These are phyloP conservation scores for Pseudorasbora parva DNA, from an alignment of 2,113 vertebrate species.

Conservation along the genomic window DNA sequence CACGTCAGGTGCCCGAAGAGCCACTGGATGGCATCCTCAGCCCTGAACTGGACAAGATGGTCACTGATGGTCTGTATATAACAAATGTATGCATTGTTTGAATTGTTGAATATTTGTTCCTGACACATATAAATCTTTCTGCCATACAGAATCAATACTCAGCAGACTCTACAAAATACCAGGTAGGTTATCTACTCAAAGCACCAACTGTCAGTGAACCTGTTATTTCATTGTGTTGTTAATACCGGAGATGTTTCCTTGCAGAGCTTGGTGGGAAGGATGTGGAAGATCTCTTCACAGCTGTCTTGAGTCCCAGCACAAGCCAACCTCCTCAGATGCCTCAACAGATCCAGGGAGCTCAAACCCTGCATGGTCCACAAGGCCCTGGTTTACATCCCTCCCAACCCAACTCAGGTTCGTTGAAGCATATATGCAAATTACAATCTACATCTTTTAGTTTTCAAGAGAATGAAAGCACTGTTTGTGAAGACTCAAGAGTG, in stretches of 20 bases:
- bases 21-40: slow-evolving; percentile 94
- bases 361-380: slow-evolving; percentile 60
- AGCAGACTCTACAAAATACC: slow-evolving; percentile 97
- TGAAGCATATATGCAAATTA: background rate
- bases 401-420: slow-evolving; percentile 82
- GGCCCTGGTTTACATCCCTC: slow-evolving; percentile 79
- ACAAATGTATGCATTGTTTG: background rate
- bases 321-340: slow-evolving; percentile 82
- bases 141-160: slow-evolving; percentile 89
- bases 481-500: background rate
- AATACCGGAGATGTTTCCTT: background rate
- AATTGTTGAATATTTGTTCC: background rate
- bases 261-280: slow-evolving; percentile 96
- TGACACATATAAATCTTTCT: background rate
- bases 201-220: background rate
- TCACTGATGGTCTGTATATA: slow-evolving; percentile 90
- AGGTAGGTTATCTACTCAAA: slow-evolving; percentile 76
- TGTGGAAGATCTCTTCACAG: slow-evolving; percentile 96
- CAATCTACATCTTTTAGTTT: background rate
- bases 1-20: slow-evolving; percentile 86
- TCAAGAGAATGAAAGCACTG: background rate
- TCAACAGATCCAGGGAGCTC: slow-evolving; percentile 75
- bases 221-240: background rate
- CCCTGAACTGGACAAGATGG: slow-evolving; percentile 98
- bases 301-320: slow-evolving; percentile 89